These are phyloP conservation scores for Asbolus verrucosus DNA, from an alignment of 1,140 invertebrate genomes.

Conservation along the genomic window DNA sequence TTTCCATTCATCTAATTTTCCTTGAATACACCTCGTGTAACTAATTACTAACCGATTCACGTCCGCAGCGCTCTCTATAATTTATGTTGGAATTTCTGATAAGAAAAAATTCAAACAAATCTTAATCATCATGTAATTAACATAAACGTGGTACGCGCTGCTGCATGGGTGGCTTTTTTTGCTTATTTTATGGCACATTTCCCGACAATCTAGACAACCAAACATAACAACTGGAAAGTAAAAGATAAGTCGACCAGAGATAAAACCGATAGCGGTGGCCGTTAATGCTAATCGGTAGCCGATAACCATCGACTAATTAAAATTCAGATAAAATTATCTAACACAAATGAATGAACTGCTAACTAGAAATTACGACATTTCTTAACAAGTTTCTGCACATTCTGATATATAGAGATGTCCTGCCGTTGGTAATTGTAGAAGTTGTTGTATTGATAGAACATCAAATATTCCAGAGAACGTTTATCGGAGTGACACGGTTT, in stretches of 20 bases:
- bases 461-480: constrained; percentile 26
- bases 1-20: constrained; percentile 47
- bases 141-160: constrained; percentile 24
- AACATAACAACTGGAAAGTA: neutral
- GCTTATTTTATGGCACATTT: neutral
- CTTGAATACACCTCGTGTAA: too few relatives aligned
- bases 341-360: constrained; percentile 3
- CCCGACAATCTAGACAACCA: neutral
- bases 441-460: constrained; percentile 15
- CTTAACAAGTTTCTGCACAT: constrained; percentile 22
- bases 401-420: constrained; percentile 35
- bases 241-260: too few relatives aligned
- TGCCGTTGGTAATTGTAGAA: constrained; percentile 32
- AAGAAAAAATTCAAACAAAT: constrained; percentile 22
- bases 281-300: constrained; percentile 9
- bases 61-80: neutral
- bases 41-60: constrained; percentile 16
- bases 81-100: neutral
- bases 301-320: constrained; percentile 36
- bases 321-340: constrained; percentile 36
- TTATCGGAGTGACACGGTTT: constrained; percentile 10
- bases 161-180: constrained; percentile 3
- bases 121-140: constrained; percentile 5
- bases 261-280: constrained; percentile 16
- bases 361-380: constrained; percentile 25